Conservation (phyloP, 2,797 vertebrate genomes). For the Dendrocincla fuliginosa region DNA sequence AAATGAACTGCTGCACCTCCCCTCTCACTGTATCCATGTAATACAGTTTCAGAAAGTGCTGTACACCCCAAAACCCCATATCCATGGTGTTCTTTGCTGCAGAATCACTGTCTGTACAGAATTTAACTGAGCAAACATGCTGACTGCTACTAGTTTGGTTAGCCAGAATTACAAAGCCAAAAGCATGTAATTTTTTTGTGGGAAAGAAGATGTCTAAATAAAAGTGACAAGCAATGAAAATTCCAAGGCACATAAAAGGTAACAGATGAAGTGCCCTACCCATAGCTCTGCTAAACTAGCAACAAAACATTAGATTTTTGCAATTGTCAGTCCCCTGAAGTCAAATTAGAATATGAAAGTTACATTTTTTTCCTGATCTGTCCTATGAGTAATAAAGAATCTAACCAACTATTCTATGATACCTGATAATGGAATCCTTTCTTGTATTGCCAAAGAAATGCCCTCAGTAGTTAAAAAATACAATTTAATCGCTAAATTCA, state of each 20-base stretch:
- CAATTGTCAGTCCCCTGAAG: background rate
- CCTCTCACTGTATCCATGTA: background rate
- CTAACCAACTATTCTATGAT: background rate
- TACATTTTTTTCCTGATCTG: background rate
- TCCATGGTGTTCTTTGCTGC: background rate
- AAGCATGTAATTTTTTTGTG: background rate
- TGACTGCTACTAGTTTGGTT: background rate
- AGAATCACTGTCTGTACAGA: background rate
- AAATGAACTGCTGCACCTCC: background rate
- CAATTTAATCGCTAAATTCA: background rate
- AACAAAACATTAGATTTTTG: background rate
- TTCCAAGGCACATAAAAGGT: background rate
- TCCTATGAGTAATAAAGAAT: background rate
- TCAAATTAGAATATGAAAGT: background rate
- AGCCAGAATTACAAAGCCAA: background rate
- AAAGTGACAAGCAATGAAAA: background rate
- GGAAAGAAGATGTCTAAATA: background rate
- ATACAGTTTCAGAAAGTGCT: background rate
- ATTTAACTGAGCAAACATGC: background rate
- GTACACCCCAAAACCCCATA: background rate
- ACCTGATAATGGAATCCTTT: background rate
- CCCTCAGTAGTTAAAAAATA: background rate
- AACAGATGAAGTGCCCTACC: background rate
- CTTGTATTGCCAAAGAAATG: background rate
- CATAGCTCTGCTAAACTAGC: background rate